phyloP scores from a whole-genome alignment of 2,888 invertebrate genomes.

The Hoplodrina blanda region DNA sequence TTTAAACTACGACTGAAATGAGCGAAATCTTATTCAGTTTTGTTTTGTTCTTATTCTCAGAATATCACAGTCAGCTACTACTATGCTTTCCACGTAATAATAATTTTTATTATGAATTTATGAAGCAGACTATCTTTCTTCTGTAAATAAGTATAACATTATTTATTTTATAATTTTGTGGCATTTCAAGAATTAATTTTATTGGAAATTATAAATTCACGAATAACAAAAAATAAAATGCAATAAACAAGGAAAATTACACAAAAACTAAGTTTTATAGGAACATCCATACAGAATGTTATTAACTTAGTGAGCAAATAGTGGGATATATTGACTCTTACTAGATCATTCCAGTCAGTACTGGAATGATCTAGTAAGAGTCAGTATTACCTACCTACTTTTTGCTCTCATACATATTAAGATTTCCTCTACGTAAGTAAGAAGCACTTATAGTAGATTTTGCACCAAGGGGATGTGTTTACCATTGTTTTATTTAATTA shows the following conservation, averaged over 20 bases:
- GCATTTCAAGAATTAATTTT: neutral
- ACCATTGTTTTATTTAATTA: too few relatives aligned
- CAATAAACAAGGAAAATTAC: conserved; percentile 11
- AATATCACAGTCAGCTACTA: neutral
- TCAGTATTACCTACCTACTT: too few relatives aligned
- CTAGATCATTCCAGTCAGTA: too few relatives aligned
- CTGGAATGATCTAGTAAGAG: too few relatives aligned
- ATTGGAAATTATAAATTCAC: conserved; percentile 1
- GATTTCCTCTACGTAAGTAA: too few relatives aligned
- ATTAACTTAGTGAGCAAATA: too few relatives aligned
- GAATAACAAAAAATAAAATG: neutral
- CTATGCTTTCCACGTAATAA: neutral
- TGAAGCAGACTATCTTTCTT: neutral
- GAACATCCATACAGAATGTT: too few relatives aligned
- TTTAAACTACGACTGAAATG: neutral
- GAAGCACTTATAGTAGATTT: too few relatives aligned
- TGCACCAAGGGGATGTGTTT: too few relatives aligned
- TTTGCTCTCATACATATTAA: too few relatives aligned
- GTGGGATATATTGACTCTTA: too few relatives aligned
- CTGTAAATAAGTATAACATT: neutral
- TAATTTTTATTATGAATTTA: neutral
- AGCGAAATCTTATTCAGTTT: conserved; percentile 2
- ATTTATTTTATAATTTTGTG: conserved; percentile 1
- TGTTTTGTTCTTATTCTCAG: conserved; percentile 1
- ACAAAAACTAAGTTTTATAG: neutral